phyloP scores from a whole-genome alignment of 2,113 vertebrate genomes.

The Polyodon spathula region DNA sequence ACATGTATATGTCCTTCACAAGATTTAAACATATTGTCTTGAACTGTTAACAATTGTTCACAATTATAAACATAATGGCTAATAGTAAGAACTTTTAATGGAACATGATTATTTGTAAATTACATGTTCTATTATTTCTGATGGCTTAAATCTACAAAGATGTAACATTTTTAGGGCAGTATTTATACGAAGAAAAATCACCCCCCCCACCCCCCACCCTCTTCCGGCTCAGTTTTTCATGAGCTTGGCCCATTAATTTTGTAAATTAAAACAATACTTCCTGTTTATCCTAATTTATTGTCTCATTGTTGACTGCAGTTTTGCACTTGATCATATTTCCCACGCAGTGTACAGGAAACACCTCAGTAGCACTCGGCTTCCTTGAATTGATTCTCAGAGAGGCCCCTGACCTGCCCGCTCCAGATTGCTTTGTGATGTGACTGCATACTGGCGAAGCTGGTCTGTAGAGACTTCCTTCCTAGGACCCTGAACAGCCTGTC shows the following conservation, averaged over 20 bases:
- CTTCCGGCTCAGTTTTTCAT: constrained; percentile 18
- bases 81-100: no score
- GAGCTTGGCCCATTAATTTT: constrained; percentile 59
- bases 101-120: no score
- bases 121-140: no score
- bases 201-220: background rate
- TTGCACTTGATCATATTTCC: constrained; percentile 62
- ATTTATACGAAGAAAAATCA: no score
- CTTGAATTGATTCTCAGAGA: constrained; percentile 65
- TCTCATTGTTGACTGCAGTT: constrained; percentile 61
- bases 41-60: no score
- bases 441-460: constrained; percentile 32
- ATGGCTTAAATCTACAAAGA: no score
- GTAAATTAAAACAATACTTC: constrained; percentile 62
- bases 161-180: no score
- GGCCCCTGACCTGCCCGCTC: constrained; percentile 44
- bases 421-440: constrained; percentile 51
- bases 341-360: constrained; percentile 68
- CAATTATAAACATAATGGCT: no score
- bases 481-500: constrained; percentile 32
- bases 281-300: constrained; percentile 78
- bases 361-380: constrained; percentile 66
- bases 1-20: no score
- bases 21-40: no score
- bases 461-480: constrained; percentile 62